A percentile compares a stretch with the other conserved stretches of the same genome.
These are phyloP conservation scores for Caenorhabditis angaria DNA, from an alignment of 2,888 invertebrate genomes.

Conservation along the genomic window DNA sequence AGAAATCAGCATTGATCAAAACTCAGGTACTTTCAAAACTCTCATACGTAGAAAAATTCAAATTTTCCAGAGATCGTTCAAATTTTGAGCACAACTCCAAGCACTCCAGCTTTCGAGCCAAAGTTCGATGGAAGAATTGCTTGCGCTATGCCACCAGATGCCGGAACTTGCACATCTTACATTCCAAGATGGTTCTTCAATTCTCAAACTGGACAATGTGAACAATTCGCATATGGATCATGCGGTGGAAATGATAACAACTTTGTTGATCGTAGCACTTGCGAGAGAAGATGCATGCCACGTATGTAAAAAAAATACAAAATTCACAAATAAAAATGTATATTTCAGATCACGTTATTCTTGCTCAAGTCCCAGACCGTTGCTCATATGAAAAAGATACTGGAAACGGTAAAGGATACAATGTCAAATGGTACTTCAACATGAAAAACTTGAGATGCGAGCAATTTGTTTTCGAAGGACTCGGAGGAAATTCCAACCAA, in stretches of 20 bases:
- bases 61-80: not conserved
- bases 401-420: conserved; percentile 68
- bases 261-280: conserved; percentile 58
- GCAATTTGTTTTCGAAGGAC: conserved; percentile 70
- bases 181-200: conserved; percentile 69
- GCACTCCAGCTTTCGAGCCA: conserved; percentile 16
- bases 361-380: conserved; percentile 60
- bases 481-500: conserved; percentile 68
- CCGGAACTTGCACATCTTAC: conserved; percentile 66
- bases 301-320: conserved; percentile 17
- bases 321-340: not conserved
- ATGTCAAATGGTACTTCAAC: conserved; percentile 71
- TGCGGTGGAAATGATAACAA: conserved; percentile 71
- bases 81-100: conserved; percentile 1
- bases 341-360: conserved; percentile 39
- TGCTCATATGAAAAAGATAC: conserved; percentile 64
- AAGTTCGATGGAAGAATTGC: conserved; percentile 49
- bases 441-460: conserved; percentile 68
- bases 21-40: not conserved
- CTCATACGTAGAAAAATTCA: too few relatives aligned
- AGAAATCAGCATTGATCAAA: conserved; percentile 20
- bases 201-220: conserved; percentile 62
- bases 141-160: conserved; percentile 64
- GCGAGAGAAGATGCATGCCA: conserved; percentile 54
- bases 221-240: conserved; percentile 69